These are phyloP conservation scores for Peromyscus aztecus DNA, from an alignment of 2,797 vertebrate genomes.

Conservation along the genomic window DNA sequence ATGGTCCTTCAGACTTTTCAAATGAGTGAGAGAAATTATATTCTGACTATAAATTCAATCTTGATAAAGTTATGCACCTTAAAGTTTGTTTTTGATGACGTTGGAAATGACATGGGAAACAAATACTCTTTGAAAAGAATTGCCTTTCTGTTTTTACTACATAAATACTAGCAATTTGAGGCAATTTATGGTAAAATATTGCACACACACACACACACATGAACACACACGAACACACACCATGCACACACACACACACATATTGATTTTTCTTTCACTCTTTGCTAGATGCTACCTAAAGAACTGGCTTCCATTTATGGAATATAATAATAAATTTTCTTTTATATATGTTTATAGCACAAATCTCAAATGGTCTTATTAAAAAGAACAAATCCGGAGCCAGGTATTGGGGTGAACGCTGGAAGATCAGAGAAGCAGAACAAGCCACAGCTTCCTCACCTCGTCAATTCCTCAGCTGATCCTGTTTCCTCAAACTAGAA, in stretches of 20 bases:
- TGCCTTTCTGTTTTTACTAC: conserved; percentile 74
- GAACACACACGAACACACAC: not conserved
- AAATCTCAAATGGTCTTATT: too few relatives aligned
- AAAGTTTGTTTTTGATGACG: conserved; percentile 1
- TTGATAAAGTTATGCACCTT: conserved; percentile 15
- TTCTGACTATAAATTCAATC: conserved; percentile 33
- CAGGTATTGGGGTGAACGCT: too few relatives aligned
- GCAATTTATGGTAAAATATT: conserved; percentile 69
- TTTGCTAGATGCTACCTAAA: conserved; percentile 71
- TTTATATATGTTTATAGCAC: conserved; percentile 54
- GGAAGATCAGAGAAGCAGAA: too few relatives aligned
- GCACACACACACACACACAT: not conserved
- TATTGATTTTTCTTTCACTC: conserved; percentile 78
- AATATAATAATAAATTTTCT: conserved; percentile 84
- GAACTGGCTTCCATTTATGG: conserved; percentile 81
- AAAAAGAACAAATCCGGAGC: too few relatives aligned
- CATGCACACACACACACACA: not conserved
- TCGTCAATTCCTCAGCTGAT: too few relatives aligned
- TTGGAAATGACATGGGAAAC: conserved; percentile 37
- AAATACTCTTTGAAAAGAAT: conserved; percentile 79
- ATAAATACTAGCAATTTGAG: conserved; percentile 78
- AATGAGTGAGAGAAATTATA: conserved; percentile 7
- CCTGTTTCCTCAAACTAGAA: too few relatives aligned
- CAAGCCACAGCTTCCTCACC: too few relatives aligned
- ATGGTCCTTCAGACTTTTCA: not conserved